Evolutionary conservation across 2,888 invertebrate species (phyloP), one percentile per base, ranked within the genome.

Genomic region (Lochmaea capreae): DNA sequence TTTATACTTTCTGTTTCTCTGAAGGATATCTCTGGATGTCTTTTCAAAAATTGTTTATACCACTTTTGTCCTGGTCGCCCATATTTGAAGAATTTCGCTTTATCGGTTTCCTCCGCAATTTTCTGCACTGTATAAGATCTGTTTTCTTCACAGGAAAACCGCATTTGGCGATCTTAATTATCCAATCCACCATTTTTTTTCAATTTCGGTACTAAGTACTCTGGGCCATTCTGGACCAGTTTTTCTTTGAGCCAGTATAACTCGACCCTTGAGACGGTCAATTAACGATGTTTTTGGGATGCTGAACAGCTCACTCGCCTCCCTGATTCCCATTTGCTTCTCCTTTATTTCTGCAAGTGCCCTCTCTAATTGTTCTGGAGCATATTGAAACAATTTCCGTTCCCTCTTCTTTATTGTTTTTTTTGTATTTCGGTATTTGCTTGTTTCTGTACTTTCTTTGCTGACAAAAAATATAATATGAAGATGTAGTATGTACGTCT

Each of bases 301-400:
- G 49, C 12, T 49, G 49, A 49, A 49, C n/a, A 49, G 49, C 12
- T 3, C n/a, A 49, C 49, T 43, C 54, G 22, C 65, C 65, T 33
- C 70, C 62, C 65, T n/a, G 63, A 65, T 63, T 49, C 49, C 42
- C 57, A 65, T 43, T 43, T 12, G 49, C 49, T 49, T 49, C 49
- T 49, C 49, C 49, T 49, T 49, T 49, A 49, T 49, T n/a, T 49
- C 49, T 49, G 3, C 6, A 49, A 49, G 49, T 2, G 14, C n/a
- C 49, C 49, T 49, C 49, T 49, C 49, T 49, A 49, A 49, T 49
- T 49, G 5, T 49, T 49, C 12, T 49, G 49, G n/a, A 49, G 12
- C n/a, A n/a, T 49, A 49, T 49, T 49, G 49, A 49, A 49, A 49
- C 49, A 49, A 49, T 49, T 49, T 49, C 49, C 49, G 49, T 49